These are phyloP conservation scores for Rhabdophis nuchalis DNA, from an alignment of 2,797 vertebrate genomes.

Conservation along the genomic window DNA sequence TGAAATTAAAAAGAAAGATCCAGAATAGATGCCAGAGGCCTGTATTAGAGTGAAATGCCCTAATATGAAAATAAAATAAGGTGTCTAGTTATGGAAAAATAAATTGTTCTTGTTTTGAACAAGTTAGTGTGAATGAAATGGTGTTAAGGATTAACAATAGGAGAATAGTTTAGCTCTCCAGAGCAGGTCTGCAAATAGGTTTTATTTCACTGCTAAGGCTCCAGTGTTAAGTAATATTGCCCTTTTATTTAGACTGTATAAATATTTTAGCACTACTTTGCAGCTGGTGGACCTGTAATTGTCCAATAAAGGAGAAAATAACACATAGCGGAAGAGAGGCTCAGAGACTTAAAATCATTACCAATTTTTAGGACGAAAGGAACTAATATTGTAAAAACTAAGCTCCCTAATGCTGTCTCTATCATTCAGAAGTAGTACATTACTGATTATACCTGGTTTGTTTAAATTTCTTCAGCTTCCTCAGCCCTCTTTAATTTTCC, in stretches of 20 bases:
- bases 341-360: not conserved
- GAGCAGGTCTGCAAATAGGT: not conserved
- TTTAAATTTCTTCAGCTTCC: not conserved
- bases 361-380: not conserved
- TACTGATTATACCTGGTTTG: not conserved
- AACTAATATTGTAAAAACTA: not conserved
- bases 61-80: not conserved
- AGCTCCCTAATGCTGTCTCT: not conserved
- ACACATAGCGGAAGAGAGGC: not conserved
- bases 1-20: not conserved
- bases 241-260: not conserved
- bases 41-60: not conserved
- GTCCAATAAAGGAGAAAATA: not conserved
- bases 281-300: not conserved
- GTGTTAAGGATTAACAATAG: not conserved
- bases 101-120: not conserved
- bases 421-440: not conserved
- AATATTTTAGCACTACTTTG: not conserved
- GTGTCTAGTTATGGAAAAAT: not conserved
- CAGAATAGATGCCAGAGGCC: not conserved
- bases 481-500: not conserved
- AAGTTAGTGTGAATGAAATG: not conserved
- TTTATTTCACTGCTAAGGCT: not conserved
- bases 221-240: not conserved
- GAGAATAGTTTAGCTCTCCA: not conserved